phyloP scores from a whole-genome alignment of 1,140 invertebrate genomes.

The Zaprionus nigranus region DNA sequence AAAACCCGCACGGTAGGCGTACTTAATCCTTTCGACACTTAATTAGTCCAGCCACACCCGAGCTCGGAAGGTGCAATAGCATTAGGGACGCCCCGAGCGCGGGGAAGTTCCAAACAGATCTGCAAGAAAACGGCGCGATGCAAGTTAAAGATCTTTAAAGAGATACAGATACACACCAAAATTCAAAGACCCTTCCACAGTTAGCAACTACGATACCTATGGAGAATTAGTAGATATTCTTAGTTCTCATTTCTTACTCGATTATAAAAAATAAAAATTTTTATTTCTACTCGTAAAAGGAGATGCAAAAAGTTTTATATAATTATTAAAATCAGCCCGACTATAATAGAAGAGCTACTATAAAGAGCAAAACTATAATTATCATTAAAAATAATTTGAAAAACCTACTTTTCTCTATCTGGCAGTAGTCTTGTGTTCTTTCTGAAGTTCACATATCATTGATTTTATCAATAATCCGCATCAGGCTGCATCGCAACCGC shows the following conservation, averaged over 20 bases:
- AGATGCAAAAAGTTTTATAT: background rate
- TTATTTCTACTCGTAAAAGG: background rate
- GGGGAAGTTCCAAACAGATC: background rate
- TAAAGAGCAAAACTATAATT: no score
- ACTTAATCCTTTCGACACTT: slow-evolving; percentile 72
- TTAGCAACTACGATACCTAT: background rate
- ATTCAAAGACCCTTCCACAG: background rate
- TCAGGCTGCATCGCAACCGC: background rate
- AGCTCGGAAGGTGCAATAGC: background rate
- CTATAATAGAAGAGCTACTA: no score
- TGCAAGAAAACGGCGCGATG: background rate
- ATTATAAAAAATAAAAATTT: background rate
- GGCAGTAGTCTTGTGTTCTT: no score
- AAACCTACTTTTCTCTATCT: no score
- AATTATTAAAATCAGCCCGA: background rate
- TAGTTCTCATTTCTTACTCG: no score
- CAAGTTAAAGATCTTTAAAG: background rate
- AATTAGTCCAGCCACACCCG: slow-evolving; percentile 65
- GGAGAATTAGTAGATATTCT: no score
- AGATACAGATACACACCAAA: background rate
- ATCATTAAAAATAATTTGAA: no score
- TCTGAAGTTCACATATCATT: background rate
- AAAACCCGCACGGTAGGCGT: slow-evolving; percentile 49
- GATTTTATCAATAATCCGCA: slow-evolving; percentile 15
- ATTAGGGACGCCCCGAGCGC: background rate